Percentiles rank a stretch among this genome's conserved stretches.
Evolutionary conservation across 2,797 vertebrate genomes (phyloP).

Genomic region (Characodon lateralis): DNA sequence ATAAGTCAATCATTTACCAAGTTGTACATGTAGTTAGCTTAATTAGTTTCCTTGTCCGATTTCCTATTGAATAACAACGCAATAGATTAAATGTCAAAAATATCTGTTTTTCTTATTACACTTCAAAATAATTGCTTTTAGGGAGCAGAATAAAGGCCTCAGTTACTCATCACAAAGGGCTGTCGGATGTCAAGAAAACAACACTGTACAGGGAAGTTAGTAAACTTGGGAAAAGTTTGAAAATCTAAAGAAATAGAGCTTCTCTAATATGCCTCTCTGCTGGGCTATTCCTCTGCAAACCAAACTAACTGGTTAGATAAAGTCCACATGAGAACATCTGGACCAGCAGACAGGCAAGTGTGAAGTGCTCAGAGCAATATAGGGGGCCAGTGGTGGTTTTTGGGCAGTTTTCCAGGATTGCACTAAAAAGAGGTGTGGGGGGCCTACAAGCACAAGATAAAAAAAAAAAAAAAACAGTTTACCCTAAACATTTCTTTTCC

Average conservation of each 20-base stretch:
- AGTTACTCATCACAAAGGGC: neutral
- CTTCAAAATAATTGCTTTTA: neutral
- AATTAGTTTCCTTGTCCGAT: conserved; percentile 6
- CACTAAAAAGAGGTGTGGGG: neutral
- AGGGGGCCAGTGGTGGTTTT: too few relatives aligned
- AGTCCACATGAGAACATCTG: too few relatives aligned
- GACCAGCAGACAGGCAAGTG: too few relatives aligned
- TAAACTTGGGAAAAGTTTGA: neutral
- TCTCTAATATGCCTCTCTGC: neutral
- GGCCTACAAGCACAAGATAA: too few relatives aligned
- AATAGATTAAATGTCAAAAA: conserved; percentile 13
- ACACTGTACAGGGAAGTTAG: neutral
- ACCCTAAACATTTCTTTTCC: too few relatives aligned
- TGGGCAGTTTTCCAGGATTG: neutral
- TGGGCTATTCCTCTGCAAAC: neutral
- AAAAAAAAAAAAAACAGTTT: too few relatives aligned
- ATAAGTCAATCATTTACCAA: conserved; percentile 8
- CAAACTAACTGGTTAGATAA: too few relatives aligned
- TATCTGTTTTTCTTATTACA: neutral
- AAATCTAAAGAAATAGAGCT: neutral
- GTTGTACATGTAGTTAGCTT: neutral
- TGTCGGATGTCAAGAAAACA: neutral
- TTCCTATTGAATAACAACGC: neutral
- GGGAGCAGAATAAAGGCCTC: neutral
- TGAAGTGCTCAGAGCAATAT: too few relatives aligned